phyloP scores from a whole-genome alignment of 2,888 invertebrate genomes.

The Melanotus villosus region DNA sequence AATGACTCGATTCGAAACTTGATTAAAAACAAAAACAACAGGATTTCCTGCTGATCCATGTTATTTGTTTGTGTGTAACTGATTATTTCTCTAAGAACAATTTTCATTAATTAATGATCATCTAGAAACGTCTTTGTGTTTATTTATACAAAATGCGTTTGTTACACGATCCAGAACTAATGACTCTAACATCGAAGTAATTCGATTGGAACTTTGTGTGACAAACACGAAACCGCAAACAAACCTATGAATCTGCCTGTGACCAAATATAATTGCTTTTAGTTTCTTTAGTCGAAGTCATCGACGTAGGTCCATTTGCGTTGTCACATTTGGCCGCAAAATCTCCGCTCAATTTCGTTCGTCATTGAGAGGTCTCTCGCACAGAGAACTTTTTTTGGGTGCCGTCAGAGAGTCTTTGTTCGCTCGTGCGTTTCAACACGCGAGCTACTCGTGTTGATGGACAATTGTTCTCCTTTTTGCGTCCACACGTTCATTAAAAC shows the following conservation, averaged over 20 bases:
- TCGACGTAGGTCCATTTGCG: constrained; percentile 11
- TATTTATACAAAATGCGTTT: background rate
- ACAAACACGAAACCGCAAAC: constrained; percentile 35
- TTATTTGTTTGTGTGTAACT: too few relatives aligned
- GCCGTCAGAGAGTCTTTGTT: constrained; percentile 52
- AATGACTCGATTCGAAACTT: too few relatives aligned
- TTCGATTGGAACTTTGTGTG: constrained; percentile 31
- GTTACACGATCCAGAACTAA: constrained; percentile 24
- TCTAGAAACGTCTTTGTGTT: background rate
- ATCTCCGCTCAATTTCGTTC: constrained; percentile 32
- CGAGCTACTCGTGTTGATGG: constrained; percentile 55
- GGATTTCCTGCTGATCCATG: too few relatives aligned
- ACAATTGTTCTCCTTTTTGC: constrained; percentile 49
- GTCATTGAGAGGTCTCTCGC: constrained; percentile 33
- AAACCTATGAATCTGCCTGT: constrained; percentile 25
- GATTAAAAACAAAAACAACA: too few relatives aligned
- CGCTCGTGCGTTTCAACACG: constrained; percentile 58
- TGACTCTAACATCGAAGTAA: constrained; percentile 22
- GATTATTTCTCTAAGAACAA: too few relatives aligned
- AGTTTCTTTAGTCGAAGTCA: constrained; percentile 5
- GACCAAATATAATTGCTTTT: constrained; percentile 30
- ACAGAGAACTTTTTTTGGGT: constrained; percentile 43
- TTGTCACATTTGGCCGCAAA: constrained; percentile 25
- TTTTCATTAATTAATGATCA: too few relatives aligned
- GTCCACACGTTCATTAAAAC: constrained; percentile 5